Evolutionary conservation across 2,797 vertebrate genomes (phyloP), one percentile per base, ranked within the genome.

Genomic region (Pseudotriccus pelzelni): DNA sequence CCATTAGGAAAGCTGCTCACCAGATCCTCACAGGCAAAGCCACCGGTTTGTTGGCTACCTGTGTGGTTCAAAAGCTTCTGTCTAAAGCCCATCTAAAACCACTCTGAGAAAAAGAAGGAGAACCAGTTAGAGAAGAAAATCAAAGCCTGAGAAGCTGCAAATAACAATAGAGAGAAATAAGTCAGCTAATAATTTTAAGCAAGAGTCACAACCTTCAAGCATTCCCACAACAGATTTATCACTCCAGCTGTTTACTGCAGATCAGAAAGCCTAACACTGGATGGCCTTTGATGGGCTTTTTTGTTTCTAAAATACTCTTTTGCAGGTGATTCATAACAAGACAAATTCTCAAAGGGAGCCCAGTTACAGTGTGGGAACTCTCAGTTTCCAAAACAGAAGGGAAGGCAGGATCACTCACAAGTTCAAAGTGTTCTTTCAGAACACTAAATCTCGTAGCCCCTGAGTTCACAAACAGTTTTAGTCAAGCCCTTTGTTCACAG

Each of bases 221-320:
- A 63, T 95, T 97, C 91, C 95, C 92, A 97, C 93, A 93, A 93
- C 74, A 94, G 85, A 96, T 93, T 95, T 97, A 96, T 96, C 95
- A 91, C 85, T 94, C 19, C 53, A 87, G 91, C 88, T 94, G 85
- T 93, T 94, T 95, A 90, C 89, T 94, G 89, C 58, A 91, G 83
- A 96, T 96, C 74, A 86, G 85, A 96, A 89, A 88, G 59, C 73
- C 87, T 59, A 73, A 76, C 49, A 76, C 44, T 78, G 69, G 3
- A 55, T 28, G 66, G 80, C 87, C 96, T 96, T 94, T 96, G 95
- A 96, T 96, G 90, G 0, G 1, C 67, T 92, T 76, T 82, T 92
- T 68, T 93, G 80, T 93, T 95, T 94, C 93, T 95, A 93, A 94
- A 97, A 95, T 27, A 75, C 46, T 69, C 67, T 92, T 93, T 74